phyloP scores from a whole-genome alignment of 1,140 invertebrate genomes.

The Nasonia longicornis region DNA sequence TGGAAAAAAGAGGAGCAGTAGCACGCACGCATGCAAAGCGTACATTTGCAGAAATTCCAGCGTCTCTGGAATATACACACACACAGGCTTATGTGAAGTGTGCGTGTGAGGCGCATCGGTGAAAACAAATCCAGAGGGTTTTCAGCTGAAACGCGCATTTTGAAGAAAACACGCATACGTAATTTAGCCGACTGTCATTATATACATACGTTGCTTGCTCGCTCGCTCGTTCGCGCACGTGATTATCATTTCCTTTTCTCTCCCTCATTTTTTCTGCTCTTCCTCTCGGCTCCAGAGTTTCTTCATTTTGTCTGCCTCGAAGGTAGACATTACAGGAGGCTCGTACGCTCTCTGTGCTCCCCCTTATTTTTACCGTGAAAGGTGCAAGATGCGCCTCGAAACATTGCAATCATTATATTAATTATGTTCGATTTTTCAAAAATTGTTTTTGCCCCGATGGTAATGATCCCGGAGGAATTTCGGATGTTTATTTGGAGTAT shows the following conservation, averaged over 20 bases:
- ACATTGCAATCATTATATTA: conserved; percentile 39
- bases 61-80: background rate
- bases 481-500: conserved; percentile 5
- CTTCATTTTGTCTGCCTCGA: conserved; percentile 38
- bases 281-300: background rate
- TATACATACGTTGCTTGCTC: background rate
- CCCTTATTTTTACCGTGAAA: conserved; percentile 25
- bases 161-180: conserved; percentile 51
- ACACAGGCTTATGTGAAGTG: background rate
- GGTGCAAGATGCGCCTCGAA: conserved; percentile 26
- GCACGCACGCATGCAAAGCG: conserved; percentile 32
- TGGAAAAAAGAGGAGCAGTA: background rate
- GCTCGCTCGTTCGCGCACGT: conserved; percentile 1
- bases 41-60: conserved; percentile 38
- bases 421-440: conserved; percentile 34
- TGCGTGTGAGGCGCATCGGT: conserved; percentile 1
- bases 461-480: conserved; percentile 10
- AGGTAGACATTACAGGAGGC: conserved; percentile 34
- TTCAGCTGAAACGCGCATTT: conserved; percentile 38
- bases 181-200: conserved; percentile 50
- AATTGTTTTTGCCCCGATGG: background rate
- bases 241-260: conserved; percentile 29
- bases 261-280: conserved; percentile 14
- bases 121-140: conserved; percentile 41
- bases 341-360: background rate